Evolutionary conservation across 2,888 invertebrate species (phyloP).

Genomic region (Prionchulus punctatus): DNA sequence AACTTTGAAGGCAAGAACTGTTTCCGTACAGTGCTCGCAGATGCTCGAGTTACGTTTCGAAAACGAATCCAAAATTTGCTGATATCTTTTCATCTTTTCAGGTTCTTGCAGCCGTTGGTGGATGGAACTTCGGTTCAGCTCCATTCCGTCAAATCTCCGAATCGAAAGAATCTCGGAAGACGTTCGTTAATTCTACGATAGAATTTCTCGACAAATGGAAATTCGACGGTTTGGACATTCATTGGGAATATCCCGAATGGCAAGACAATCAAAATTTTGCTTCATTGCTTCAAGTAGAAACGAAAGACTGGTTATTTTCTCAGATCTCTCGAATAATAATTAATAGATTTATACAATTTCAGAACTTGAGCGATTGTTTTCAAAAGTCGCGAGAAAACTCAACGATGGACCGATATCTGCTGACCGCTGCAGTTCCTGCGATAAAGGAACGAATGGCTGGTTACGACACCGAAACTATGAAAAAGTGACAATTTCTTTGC

Average conservation of each 20-base stretch:
- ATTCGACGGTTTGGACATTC: constrained; percentile 35
- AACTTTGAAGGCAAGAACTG: too few relatives aligned
- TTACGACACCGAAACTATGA: constrained; percentile 14
- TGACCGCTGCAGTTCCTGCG: constrained; percentile 10
- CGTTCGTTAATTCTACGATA: constrained; percentile 44
- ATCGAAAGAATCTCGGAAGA: constrained; percentile 20
- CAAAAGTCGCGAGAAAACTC: neutral
- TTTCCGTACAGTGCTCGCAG: too few relatives aligned
- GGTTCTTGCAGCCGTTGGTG: constrained; percentile 11
- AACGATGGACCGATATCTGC: neutral
- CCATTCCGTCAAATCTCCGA: constrained; percentile 22
- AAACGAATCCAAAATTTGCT: too few relatives aligned
- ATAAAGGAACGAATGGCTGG: constrained; percentile 14
- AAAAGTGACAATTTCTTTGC: too few relatives aligned
- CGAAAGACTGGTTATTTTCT: too few relatives aligned
- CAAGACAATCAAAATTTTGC: constrained; percentile 50
- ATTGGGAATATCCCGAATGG: constrained; percentile 38
- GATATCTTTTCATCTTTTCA: too few relatives aligned
- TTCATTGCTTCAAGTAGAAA: too few relatives aligned
- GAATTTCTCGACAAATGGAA: constrained; percentile 26
- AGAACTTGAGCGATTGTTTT: neutral
- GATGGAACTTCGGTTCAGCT: constrained; percentile 11
- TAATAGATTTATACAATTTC: neutral
- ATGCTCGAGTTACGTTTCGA: too few relatives aligned
- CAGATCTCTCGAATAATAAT: too few relatives aligned